Percentiles rank a stretch among this genome's conserved stretches.
phyloP scores from a whole-genome alignment of 2,113 vertebrate genomes.

The Psittacus erithacus region DNA sequence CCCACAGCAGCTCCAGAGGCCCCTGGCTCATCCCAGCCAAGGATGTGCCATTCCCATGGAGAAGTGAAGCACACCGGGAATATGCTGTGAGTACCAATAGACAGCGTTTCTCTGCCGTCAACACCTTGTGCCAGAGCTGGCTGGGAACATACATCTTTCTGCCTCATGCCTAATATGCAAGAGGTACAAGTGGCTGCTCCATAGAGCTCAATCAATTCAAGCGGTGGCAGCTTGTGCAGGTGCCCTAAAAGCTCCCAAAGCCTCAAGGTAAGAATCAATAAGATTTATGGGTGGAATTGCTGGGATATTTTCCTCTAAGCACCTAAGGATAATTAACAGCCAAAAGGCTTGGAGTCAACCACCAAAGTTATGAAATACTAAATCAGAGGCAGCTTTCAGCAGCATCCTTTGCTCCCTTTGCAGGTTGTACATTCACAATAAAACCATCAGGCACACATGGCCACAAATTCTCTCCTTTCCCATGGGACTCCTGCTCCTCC shows the following conservation, averaged over 20 bases:
- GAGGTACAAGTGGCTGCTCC: neutral
- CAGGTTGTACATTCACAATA: neutral
- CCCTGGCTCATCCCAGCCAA: neutral
- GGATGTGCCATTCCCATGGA: neutral
- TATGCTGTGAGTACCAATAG: neutral
- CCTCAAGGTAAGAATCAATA: conserved; percentile 42
- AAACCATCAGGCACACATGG: neutral
- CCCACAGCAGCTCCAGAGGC: neutral
- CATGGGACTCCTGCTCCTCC: neutral
- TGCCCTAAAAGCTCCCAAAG: conserved; percentile 33
- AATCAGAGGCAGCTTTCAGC: conserved; percentile 39
- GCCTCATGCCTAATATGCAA: neutral
- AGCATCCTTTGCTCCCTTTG: neutral
- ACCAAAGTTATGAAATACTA: conserved; percentile 41
- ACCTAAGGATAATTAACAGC: conserved; percentile 50
- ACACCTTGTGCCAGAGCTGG: neutral
- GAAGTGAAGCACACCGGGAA: accelerated
- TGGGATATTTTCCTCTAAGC: conserved; percentile 32
- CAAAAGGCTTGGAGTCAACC: conserved; percentile 12
- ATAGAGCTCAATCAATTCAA: neutral
- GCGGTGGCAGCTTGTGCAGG: neutral
- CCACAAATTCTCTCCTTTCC: neutral
- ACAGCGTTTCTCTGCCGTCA: neutral
- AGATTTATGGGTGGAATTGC: conserved; percentile 26
- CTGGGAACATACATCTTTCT: neutral